phyloP scores from a whole-genome alignment of 2,113 vertebrate species.

The Setophaga kirtlandii region DNA sequence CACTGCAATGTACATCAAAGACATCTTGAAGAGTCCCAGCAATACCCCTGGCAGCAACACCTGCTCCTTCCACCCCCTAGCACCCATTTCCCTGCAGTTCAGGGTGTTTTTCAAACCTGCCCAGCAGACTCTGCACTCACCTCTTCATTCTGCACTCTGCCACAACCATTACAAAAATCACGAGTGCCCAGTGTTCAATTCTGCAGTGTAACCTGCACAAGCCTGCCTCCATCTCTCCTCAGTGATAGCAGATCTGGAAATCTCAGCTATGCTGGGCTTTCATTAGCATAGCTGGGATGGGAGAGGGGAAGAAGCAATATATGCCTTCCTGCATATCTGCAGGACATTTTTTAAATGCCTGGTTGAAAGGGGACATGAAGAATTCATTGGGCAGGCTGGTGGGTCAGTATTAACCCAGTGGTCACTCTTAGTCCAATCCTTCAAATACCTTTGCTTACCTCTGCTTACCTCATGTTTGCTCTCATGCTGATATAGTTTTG shows the following conservation, averaged over 20 bases:
- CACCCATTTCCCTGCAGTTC: background rate
- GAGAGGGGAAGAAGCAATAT: background rate
- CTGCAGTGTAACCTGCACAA: accelerated
- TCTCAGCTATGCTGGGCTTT: slow-evolving; percentile 15
- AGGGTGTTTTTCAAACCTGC: background rate
- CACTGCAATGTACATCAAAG: background rate
- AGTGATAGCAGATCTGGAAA: background rate
- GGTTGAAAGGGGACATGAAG: slow-evolving; percentile 28
- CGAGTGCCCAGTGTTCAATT: background rate
- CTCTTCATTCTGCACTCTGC: background rate
- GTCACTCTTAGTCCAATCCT: background rate
- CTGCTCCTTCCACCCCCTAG: slow-evolving; percentile 1
- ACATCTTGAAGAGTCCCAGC: background rate
- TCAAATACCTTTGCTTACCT: background rate
- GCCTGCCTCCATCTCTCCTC: background rate
- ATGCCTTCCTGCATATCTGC: slow-evolving; percentile 44
- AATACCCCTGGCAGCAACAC: background rate
- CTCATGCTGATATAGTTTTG: background rate
- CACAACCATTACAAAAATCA: background rate
- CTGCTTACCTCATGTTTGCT: background rate
- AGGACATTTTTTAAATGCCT: slow-evolving; percentile 56
- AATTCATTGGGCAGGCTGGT: background rate
- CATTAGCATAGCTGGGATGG: background rate
- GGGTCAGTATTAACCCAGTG: background rate
- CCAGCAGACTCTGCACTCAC: background rate